Evolutionary conservation across 1,140 invertebrate species (phyloP).

Genomic region (Linepithema humile): DNA sequence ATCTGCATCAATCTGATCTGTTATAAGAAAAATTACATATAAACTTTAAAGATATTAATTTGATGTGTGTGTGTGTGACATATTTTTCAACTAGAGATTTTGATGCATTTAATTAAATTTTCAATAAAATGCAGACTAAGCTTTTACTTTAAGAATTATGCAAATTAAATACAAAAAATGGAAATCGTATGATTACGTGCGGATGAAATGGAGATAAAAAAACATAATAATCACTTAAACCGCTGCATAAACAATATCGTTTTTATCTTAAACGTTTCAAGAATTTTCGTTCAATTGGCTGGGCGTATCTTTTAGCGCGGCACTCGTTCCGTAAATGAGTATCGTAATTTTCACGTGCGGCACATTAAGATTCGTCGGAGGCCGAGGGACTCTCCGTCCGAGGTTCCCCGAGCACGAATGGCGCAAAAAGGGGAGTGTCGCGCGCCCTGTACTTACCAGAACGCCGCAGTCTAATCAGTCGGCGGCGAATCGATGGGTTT

Average conservation of each 20-base stretch:
- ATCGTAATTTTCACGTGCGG: constrained; percentile 24
- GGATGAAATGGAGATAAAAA: no score
- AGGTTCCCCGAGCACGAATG: constrained; percentile 1
- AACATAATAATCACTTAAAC: no score
- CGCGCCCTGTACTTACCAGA: constrained; percentile 27
- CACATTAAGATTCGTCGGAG: constrained; percentile 29
- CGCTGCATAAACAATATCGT: not conserved
- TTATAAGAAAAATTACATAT: not conserved
- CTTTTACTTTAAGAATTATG: no score
- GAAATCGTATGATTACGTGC: no score
- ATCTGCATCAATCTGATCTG: no score
- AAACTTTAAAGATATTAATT: not conserved
- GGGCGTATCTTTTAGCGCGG: not conserved
- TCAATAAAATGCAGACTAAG: no score
- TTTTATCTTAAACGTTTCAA: constrained; percentile 2
- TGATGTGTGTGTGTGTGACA: not conserved
- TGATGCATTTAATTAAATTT: not conserved
- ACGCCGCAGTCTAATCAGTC: constrained; percentile 65
- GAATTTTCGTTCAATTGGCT: not conserved
- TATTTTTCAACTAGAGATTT: not conserved
- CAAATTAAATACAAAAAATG: not conserved
- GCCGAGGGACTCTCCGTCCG: not conserved
- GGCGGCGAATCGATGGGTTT: constrained; percentile 69
- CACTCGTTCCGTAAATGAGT: constrained; percentile 33
- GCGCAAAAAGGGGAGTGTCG: constrained; percentile 39